Evolutionary conservation across 2,113 vertebrate genomes (phyloP).

Genomic region (Phaethornis superciliosus): DNA sequence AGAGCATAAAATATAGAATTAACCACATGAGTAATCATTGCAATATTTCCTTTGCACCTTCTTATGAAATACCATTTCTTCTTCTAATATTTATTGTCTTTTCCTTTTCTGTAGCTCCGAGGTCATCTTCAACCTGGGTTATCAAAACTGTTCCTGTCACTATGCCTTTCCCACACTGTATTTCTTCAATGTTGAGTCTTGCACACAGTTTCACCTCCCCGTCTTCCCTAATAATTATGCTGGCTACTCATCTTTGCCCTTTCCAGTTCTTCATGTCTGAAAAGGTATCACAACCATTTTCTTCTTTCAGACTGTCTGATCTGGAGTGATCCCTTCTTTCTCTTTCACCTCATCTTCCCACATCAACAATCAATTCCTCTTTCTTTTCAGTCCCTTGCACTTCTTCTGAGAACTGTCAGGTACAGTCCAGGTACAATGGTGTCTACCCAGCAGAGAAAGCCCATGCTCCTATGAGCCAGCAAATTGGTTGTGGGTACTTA

Average conservation of each 20-base stretch:
- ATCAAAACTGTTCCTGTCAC: background rate
- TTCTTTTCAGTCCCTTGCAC: background rate
- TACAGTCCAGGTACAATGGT: too few species aligned
- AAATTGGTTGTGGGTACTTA: too few species aligned
- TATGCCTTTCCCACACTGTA: background rate
- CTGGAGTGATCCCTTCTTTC: background rate
- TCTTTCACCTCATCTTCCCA: background rate
- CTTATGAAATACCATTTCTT: background rate
- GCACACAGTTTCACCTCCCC: background rate
- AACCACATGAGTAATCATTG: background rate
- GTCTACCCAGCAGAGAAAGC: too few species aligned
- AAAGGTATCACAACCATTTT: background rate
- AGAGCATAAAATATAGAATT: background rate
- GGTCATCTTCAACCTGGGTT: background rate
- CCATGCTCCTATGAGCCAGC: too few species aligned
- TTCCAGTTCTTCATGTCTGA: background rate
- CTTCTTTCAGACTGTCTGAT: background rate
- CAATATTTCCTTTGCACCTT: background rate
- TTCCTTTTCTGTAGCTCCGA: background rate
- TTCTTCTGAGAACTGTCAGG: too few species aligned
- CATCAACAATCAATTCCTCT: background rate
- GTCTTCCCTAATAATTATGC: background rate
- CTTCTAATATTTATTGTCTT: background rate
- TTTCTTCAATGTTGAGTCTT: background rate
- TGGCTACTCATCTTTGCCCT: background rate